These are phyloP conservation scores for Halcyon chelicuti DNA, from an alignment of 2,797 vertebrate genomes.

Conservation along the genomic window DNA sequence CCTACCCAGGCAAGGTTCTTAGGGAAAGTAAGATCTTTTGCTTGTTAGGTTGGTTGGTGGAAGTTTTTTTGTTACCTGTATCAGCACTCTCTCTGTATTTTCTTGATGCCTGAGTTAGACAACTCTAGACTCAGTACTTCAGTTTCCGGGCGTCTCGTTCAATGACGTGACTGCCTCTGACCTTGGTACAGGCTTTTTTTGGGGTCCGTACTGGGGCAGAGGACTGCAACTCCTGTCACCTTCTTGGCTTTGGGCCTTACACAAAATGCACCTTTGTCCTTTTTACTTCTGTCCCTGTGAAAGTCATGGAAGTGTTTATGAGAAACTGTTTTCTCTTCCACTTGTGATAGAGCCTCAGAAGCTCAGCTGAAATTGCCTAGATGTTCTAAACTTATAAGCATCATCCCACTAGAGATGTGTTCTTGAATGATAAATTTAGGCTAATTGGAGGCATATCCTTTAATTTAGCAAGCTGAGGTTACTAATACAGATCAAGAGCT, in stretches of 20 bases:
- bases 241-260: not conserved
- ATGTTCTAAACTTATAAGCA: conserved; percentile 61
- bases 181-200: not conserved
- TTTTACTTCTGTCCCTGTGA: not conserved
- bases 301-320: conserved; percentile 7
- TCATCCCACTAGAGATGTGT: conserved; percentile 57
- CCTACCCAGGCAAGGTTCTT: not conserved
- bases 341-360: not conserved
- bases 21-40: not conserved
- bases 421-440: conserved; percentile 74
- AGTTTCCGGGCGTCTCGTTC: not conserved
- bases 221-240: not conserved
- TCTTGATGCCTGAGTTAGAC: not conserved
- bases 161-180: not conserved
- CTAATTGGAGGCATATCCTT: conserved; percentile 71
- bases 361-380: conserved; percentile 43
- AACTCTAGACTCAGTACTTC: not conserved
- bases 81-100: not conserved
- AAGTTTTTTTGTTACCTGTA: fast-evolving
- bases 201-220: not conserved
- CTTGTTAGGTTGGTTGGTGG: not conserved
- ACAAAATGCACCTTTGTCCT: not conserved
- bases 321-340: conserved; percentile 19
- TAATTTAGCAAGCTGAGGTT: conserved; percentile 71
- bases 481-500: conserved; percentile 71